phyloP scores from a whole-genome alignment of 2,888 invertebrate genomes.

The Gortyna flavago region DNA sequence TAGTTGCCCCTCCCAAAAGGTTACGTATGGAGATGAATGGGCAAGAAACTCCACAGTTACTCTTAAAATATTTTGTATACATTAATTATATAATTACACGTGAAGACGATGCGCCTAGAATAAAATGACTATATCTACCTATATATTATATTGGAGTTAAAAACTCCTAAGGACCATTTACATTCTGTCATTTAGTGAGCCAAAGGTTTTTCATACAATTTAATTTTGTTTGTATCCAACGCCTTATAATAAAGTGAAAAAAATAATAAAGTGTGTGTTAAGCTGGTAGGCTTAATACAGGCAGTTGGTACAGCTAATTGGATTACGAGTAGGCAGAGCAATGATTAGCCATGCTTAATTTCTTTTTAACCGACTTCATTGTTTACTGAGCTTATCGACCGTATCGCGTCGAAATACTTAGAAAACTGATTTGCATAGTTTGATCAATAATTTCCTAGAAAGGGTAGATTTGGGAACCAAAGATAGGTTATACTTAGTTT shows the following conservation, averaged over 20 bases:
- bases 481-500: neutral
- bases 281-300: constrained; percentile 23
- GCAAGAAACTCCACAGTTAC: no score
- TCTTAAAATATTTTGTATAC: no score
- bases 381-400: constrained; percentile 12
- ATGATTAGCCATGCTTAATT: constrained; percentile 39
- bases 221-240: constrained; percentile 14
- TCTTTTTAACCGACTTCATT: constrained; percentile 6
- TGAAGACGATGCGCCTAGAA: no score
- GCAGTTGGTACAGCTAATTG: constrained; percentile 44
- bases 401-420: constrained; percentile 15
- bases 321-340: constrained; percentile 44
- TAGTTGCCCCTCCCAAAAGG: no score
- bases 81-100: no score
- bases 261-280: constrained; percentile 25
- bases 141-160: neutral
- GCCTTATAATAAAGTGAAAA: constrained; percentile 26
- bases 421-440: constrained; percentile 4
- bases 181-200: neutral
- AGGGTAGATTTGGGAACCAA: neutral
- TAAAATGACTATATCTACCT: no score
- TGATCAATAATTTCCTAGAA: constrained; percentile 13
- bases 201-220: constrained; percentile 10
- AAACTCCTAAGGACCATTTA: neutral
- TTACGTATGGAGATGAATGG: no score